Evolutionary conservation across 2,797 vertebrate species (phyloP), one percentile per base, ranked within the genome.

Genomic region (Gadopsis bispinosus): DNA sequence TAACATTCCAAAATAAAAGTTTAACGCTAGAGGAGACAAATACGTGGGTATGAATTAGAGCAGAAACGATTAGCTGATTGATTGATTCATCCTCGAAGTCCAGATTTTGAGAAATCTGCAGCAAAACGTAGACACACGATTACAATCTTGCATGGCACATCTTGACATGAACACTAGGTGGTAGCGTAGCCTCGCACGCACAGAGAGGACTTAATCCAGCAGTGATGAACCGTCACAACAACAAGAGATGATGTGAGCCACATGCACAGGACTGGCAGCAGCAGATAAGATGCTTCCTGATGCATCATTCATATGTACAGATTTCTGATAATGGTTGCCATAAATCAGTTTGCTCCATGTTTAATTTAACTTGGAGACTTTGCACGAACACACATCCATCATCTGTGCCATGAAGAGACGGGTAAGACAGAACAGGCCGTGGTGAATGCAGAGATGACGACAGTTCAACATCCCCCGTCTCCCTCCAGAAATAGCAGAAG

Each of bases 401-500:
- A 72, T 60, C 48, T 56, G 33, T 16, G 3, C 71, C 39, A 50
- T 37, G 1, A 50, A 11, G 43, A 64, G 3, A 48, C 41, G 53
- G n/a, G 80, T 19, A 33, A 63, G 37, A 63, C 55, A 73, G 29
- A 63, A n/a, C 41, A 63, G 69, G 47, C 12, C 50, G 12, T 35
- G 48, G 47, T 66, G 45, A 62, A 73, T 14, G 62, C 41, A 69
- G 39, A 59, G 61, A 77, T 73, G 29, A 77, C 9, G 55, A 56
- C 37, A 72, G 48, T 11, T 56, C 45, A 55, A 10, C 47, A 3
- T 56, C 63, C 29, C 37, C 16, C 0, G 6, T 75, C 66, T 64
- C 20, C 53, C 12, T 76, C 73, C 76, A 67, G 33, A 87, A 89
- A 89, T 85, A 83, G 74, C 64, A 0, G 3, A 74, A 84, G 45